Evolutionary conservation across 2,797 vertebrate genomes (phyloP), one percentile per base, ranked within the genome.

Genomic region (Poecilia wingei): DNA sequence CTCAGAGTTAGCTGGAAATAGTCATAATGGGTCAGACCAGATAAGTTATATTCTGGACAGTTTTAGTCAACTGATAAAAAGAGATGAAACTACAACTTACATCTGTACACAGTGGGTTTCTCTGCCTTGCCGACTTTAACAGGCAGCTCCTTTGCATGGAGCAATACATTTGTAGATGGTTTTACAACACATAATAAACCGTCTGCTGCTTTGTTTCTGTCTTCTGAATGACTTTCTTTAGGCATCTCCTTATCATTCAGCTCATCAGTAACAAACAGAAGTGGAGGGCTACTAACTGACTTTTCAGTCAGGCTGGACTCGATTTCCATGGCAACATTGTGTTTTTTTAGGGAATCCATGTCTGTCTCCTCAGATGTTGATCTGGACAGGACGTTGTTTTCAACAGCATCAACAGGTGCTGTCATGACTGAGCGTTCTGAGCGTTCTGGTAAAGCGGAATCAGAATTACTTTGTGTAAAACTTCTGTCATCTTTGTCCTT

Each of bases 101-200:
- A 92, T 96, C 93, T 95, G 79, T 90, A 84, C 14, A 72, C 28
- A 25, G 70, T 88, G 28, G 88, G 88, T 75, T 91, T 93, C 72
- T 92, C 79, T 31, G 76, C 16, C 5, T 82, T 82, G 70, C 93
- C 88, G 61, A 57, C 74, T 81, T 92, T 91, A 41, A 90, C 75
- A 71, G 72, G 71, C 76, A 78, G 84, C 82, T 93, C 87, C 74
- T 90, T 92, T 0, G 36, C 7, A 4, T 72, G 47, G 43, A 69
- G 71, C 41, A 91, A 87, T 76, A 39, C 46, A 68, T 93, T 61
- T 33, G 57, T n/a, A 5, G 82, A 83, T 16, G 8, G 8, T 45
- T 78, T 71, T 25, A 20, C 22, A 43, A 71, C 18, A 80, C 68
- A 31, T 41, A 72, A 72, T 43, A n/a, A 47, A 59, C 8, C 5